Conservation (phyloP, 2,888 invertebrate species). For the Gerris lacustris region DNA sequence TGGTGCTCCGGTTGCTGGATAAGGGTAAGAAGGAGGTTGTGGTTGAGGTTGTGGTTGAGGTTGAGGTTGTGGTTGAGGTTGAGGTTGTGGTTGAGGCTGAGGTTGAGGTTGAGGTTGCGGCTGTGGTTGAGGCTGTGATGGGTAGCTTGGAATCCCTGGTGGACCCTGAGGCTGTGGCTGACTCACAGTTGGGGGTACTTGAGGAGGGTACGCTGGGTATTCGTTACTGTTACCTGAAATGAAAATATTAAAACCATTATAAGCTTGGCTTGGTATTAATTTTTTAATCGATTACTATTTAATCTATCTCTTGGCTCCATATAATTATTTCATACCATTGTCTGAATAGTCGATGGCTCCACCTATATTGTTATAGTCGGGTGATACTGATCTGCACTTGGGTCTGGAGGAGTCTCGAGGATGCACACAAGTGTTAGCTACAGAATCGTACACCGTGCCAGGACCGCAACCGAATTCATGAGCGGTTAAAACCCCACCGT, state of each 20-base stretch:
- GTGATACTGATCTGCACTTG: conserved; percentile 42
- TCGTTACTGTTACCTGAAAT: too few species aligned
- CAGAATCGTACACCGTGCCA: conserved; percentile 61
- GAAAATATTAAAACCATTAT: too few species aligned
- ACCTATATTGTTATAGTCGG: conserved; percentile 2
- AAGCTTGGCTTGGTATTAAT: too few species aligned
- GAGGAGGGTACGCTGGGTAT: not conserved
- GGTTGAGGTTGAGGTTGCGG: not conserved
- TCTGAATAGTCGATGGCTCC: not conserved
- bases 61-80: not conserved
- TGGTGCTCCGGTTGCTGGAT: not conserved
- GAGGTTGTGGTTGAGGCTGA: not conserved
- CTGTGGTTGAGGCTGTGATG: not conserved
- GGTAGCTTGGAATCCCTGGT: conserved; percentile 9
- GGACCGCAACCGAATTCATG: conserved; percentile 60
- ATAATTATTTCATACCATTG: not conserved
- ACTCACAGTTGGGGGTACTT: not conserved
- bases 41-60: not conserved
- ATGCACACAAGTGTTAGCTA: conserved; percentile 55
- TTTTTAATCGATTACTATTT: too few species aligned
- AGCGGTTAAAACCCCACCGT: conserved; percentile 45
- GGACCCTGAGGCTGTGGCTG: conserved; percentile 9
- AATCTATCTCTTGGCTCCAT: too few species aligned
- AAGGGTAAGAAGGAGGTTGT: not conserved
- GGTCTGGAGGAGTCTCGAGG: conserved; percentile 53